Percentiles rank a stretch among this genome's conserved stretches.
Evolutionary conservation across 2,888 invertebrate species (phyloP).

Genomic region (Auanema freiburgensis): DNA sequence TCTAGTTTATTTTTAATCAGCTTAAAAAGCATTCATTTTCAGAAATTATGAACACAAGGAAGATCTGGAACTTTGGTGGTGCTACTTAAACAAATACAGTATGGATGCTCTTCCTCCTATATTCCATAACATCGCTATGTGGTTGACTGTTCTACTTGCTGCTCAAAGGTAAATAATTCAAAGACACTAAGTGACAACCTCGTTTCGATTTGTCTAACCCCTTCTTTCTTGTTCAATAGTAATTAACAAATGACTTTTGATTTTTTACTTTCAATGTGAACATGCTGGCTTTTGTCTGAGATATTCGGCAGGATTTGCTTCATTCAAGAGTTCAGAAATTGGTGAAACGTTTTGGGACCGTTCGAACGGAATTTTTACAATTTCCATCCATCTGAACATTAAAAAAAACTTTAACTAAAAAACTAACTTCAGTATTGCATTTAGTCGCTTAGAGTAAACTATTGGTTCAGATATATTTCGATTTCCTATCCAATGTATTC

Average conservation of each 20-base stretch:
- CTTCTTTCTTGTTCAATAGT: too few relatives aligned
- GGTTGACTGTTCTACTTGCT: conserved; percentile 87
- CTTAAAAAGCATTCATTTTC: conserved; percentile 13
- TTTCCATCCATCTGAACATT: too few relatives aligned
- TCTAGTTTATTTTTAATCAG: conserved; percentile 13
- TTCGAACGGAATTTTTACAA: too few relatives aligned
- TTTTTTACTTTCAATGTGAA: not conserved
- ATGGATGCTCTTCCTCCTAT: conserved; percentile 71
- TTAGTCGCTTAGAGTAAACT: too few relatives aligned
- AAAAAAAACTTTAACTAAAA: too few relatives aligned
- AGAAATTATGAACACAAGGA: conserved; percentile 45
- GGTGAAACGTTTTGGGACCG: too few relatives aligned
- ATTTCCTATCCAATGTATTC: conserved; percentile 90
- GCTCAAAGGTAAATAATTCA: conserved; percentile 74
- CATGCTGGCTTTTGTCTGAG: not conserved
- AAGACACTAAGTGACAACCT: not conserved
- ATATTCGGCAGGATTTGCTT: too few relatives aligned
- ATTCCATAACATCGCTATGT: conserved; percentile 91
- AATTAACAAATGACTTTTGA: not conserved
- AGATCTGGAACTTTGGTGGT: conserved; percentile 57
- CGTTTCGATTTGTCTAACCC: not conserved
- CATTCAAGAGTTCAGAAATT: too few relatives aligned
- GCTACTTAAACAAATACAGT: conserved; percentile 60
- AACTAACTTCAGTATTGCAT: too few relatives aligned
- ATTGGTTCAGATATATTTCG: conserved; percentile 76